Percentiles rank a stretch among this genome's conserved stretches.
Evolutionary conservation across 2,797 vertebrate species (phyloP).

Genomic region (Morus bassanus): DNA sequence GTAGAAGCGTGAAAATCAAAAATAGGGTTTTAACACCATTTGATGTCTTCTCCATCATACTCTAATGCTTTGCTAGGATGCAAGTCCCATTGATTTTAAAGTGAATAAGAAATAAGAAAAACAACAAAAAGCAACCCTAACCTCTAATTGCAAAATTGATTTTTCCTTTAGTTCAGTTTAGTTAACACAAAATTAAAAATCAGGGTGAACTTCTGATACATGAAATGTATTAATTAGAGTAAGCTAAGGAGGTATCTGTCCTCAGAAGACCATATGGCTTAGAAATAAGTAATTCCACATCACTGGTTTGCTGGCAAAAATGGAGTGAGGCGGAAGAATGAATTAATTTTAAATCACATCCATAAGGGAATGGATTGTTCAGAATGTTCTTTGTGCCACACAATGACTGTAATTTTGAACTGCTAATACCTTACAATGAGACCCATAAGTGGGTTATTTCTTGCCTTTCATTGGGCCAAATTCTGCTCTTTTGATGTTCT

Average conservation of each 20-base stretch:
- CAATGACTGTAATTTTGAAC: slow-evolving; percentile 66
- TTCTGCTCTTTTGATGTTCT: slow-evolving; percentile 45
- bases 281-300: slow-evolving; percentile 68
- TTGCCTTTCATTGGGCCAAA: slow-evolving; percentile 35
- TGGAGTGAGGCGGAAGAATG: slow-evolving; percentile 51
- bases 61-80: not conserved
- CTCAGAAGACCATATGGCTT: slow-evolving; percentile 67
- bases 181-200: slow-evolving; percentile 12
- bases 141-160: not conserved
- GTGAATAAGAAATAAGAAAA: slow-evolving; percentile 1
- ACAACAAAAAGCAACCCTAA: not conserved
- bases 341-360: slow-evolving; percentile 67
- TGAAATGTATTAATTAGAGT: slow-evolving; percentile 53
- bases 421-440: slow-evolving; percentile 59
- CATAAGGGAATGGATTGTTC: slow-evolving; percentile 63
- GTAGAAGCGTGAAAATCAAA: slow-evolving; percentile 11
- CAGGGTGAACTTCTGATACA: not conserved
- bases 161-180: slow-evolving; percentile 22
- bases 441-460: slow-evolving; percentile 51
- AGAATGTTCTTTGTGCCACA: slow-evolving; percentile 56
- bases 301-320: slow-evolving; percentile 67
- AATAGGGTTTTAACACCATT: not conserved
- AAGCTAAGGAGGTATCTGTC: slow-evolving; percentile 44
- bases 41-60: not conserved
- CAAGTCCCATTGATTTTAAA: not conserved